Evolutionary conservation across 2,113 vertebrate species (phyloP).

Genomic region (Hydrochoerus hydrochaeris): DNA sequence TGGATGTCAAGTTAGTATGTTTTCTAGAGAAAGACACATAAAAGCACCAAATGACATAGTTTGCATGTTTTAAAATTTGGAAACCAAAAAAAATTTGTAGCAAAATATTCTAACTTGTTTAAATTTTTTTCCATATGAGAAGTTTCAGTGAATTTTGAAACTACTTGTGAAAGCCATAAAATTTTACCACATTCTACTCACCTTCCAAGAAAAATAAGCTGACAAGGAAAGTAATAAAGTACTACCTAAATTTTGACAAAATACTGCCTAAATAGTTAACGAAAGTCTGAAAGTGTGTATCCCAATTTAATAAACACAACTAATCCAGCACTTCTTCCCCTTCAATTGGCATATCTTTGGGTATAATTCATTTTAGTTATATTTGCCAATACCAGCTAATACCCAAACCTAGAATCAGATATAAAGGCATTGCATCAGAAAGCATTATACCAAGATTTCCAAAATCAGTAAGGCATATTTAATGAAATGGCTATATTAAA

Average conservation of each 20-base stretch:
- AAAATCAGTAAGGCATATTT: neutral
- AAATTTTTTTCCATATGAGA: neutral
- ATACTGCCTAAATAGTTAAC: neutral
- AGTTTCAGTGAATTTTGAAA: conserved; percentile 19
- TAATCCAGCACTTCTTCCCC: neutral
- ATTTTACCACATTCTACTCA: neutral
- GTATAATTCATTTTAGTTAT: neutral
- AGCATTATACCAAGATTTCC: neutral
- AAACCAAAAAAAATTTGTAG: neutral
- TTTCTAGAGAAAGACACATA: neutral
- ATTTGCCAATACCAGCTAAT: neutral
- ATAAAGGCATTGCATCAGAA: neutral
- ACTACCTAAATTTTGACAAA: neutral
- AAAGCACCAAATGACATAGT: neutral
- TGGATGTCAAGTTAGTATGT: neutral
- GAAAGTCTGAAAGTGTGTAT: neutral
- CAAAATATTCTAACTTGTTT: neutral
- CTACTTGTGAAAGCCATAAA: neutral
- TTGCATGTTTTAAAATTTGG: neutral
- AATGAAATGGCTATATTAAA: neutral
- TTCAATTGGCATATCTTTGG: neutral
- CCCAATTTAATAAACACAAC: conserved; percentile 32
- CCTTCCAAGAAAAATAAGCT: neutral
- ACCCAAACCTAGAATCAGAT: neutral
- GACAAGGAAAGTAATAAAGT: neutral